Percentiles rank a stretch among this genome's conserved stretches.
These are phyloP conservation scores for Anodontia alba DNA, from an alignment of 2,888 invertebrate genomes.

Conservation along the genomic window DNA sequence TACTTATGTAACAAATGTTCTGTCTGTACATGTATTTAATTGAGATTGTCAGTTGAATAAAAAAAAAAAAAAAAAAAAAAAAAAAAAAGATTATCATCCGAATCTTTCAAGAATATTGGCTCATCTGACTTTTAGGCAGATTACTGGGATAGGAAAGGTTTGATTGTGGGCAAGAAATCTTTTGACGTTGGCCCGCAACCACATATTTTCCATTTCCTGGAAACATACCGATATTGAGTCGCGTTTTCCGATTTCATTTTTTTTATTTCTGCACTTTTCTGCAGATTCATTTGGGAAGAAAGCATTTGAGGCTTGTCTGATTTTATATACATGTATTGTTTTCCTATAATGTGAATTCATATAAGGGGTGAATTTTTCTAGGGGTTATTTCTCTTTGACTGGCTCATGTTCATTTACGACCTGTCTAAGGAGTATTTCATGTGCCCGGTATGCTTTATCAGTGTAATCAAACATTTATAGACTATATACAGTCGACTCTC, in stretches of 20 bases:
- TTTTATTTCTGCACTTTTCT: neutral
- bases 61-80: no score
- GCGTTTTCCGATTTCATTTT: neutral
- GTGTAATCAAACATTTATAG: neutral
- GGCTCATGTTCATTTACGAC: constrained; percentile 8
- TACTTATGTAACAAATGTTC: no score
- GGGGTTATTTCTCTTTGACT: constrained; percentile 3
- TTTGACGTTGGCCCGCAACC: constrained; percentile 18
- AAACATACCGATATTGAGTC: neutral
- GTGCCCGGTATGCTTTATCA: neutral
- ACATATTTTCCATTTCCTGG: constrained; percentile 20
- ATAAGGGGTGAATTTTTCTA: neutral
- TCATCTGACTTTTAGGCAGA: neutral
- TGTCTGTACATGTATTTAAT: no score
- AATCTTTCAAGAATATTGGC: neutral
- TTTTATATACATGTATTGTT: neutral
- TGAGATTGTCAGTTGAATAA: no score
- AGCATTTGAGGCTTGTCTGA: neutral
- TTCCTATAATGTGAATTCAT: constrained; percentile 3
- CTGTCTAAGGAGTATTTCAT: constrained; percentile 8
- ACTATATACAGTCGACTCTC: no score
- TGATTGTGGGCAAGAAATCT: constrained; percentile 14
- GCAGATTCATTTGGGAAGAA: neutral
- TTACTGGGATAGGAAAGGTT: constrained; percentile 15
- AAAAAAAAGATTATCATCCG: no score